Base-by-base conservation (phyloP, 1,140 invertebrate genomes). In the Helicoverpa armigera region DNA sequence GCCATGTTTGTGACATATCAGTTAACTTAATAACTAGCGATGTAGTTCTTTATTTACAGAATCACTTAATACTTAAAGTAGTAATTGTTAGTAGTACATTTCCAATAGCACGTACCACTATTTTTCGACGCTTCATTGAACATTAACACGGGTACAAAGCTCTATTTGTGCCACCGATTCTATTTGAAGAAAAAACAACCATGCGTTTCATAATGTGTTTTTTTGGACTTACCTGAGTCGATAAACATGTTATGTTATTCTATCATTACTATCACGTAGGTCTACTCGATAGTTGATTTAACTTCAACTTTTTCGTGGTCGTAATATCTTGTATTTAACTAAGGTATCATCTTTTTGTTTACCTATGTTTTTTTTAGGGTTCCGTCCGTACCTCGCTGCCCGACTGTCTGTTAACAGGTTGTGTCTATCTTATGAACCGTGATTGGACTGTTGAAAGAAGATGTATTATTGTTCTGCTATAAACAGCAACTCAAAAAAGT, bases 51-150 rank as follows among this genome's bases (percentile, higher is more conserved):
- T 58, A 12, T 35, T 35, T 56, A 35, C 12, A 72, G 29, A 54
- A 31, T 53, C 2, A n/a, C 14, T 75, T 50, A 56, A 35, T 16
- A 60, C 23, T 23, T 23, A 2, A 23, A 23, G 23, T 23, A 23
- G 23, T n/a, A 74, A 48, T 50, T 23, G 35, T 35, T 23, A 61
- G 56, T 35, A 5, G 63, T 16, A 54, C n/a, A 48, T 54, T 78
- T 56, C 70, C 53, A 54, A 67, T 77, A 16, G 61, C 60, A 77
- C 31, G 75, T 65, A 65, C n/a, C 50, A 65, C 16, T 79, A 67
- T 29, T 75, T 70, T 69, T 79, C 63, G 43, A 50, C 16, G 51
- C 35, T 79, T 70, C 76, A 58, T 56, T 79, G 76, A 65, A 70
- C 76, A 69, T 35, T 9, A 35, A 56, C 60, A 63, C 70, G 74